Evolutionary conservation across 2,113 vertebrate genomes (phyloP).

Genomic region (Piprites chloris): DNA sequence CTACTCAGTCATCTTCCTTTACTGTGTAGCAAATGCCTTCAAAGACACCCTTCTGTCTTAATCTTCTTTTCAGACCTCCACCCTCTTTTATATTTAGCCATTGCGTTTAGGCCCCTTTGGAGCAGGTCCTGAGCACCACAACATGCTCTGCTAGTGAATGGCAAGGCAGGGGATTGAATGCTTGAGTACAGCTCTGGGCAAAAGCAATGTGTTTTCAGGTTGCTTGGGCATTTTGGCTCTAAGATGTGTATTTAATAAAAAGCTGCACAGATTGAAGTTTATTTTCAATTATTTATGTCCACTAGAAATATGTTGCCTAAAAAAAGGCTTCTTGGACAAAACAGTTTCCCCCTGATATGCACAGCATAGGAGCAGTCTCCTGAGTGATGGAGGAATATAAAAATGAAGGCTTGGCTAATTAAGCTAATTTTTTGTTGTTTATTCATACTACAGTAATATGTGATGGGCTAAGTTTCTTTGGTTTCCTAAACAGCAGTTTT

Average conservation of each 20-base stretch:
- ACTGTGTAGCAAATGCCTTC: neutral
- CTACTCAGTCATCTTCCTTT: neutral
- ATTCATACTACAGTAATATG: neutral
- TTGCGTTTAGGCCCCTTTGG: neutral
- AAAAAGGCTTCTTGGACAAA: neutral
- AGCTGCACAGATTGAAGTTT: neutral
- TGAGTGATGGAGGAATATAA: neutral
- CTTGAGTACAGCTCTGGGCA: neutral
- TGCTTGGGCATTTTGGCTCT: neutral
- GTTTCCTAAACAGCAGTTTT: neutral
- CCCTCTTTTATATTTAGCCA: neutral
- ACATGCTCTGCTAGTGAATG: neutral
- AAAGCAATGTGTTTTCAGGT: neutral
- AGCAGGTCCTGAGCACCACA: neutral
- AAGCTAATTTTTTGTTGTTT: neutral
- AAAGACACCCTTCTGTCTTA: neutral
- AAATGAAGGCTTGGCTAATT: neutral
- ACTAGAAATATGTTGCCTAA: neutral
- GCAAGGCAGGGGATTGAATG: neutral
- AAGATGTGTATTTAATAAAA: neutral
- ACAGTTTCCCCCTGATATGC: neutral
- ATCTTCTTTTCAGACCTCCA: neutral
- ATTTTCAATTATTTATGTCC: conserved; percentile 22
- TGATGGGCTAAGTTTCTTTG: neutral
- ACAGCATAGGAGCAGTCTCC: neutral